Conservation (phyloP, 1,140 invertebrate species). For the Plutomurus gul region DNA sequence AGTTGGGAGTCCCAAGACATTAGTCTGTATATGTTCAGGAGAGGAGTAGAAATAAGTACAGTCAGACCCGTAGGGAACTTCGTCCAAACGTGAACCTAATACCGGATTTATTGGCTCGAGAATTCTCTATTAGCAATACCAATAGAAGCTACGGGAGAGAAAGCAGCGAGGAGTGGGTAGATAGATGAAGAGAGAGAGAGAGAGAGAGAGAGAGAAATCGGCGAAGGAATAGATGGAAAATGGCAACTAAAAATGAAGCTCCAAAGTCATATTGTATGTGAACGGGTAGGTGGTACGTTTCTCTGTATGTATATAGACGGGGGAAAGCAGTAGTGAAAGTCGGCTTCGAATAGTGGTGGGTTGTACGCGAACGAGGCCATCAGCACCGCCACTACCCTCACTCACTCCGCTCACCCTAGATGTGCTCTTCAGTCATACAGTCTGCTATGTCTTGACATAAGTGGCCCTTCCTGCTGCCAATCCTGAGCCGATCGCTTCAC, state of each 20-base stretch:
- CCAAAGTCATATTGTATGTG: conserved; percentile 3
- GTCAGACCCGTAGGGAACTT: conserved; percentile 31
- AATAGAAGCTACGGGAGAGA: conserved; percentile 15
- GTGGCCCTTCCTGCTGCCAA: not conserved
- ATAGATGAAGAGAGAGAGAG: conserved; percentile 30
- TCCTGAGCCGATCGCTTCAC: not conserved
- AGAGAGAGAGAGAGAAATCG: not conserved
- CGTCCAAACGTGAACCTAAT: conserved; percentile 46
- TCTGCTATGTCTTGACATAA: not conserved
- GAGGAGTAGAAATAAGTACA: conserved; percentile 32
- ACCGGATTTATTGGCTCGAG: conserved; percentile 46
- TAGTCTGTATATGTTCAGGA: conserved; percentile 9
- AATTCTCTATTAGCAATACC: conserved; percentile 43
- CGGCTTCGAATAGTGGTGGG: not conserved
- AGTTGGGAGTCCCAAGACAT: conserved; percentile 35
- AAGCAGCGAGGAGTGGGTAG: conserved; percentile 1
- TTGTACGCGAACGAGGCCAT: not conserved
- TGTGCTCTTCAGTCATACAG: not conserved
- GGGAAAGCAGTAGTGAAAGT: not conserved
- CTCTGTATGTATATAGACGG: not conserved
- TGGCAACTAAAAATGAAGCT: conserved; percentile 13
- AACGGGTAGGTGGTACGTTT: not conserved
- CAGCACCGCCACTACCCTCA: not conserved
- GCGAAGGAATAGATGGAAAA: not conserved
- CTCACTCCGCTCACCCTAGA: no score